Base-by-base conservation (phyloP, 2,888 invertebrate species). In the Ernsta delagoae region DNA sequence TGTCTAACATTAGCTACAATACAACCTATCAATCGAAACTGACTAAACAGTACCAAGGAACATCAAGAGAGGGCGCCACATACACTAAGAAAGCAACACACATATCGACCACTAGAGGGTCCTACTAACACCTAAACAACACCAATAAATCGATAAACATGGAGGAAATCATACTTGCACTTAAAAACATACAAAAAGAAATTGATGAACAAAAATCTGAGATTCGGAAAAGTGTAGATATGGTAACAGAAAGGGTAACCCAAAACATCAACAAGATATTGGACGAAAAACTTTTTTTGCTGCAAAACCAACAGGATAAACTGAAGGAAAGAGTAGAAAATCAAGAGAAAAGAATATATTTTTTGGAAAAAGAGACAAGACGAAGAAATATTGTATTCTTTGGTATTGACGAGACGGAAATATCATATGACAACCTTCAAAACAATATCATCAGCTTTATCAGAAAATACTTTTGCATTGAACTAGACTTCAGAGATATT, bases 311-410 rank as follows among this genome's bases (percentile, higher is more conserved):
- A 41, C 57, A 73, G 7, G 72, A 74, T 0, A 41, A 70, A n/a
- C 60, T 75, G 3, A 72, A 66, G 50, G 60, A 70, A 64, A 70
- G 59, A 43, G 2, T 61, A 0, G 72, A 75, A 63, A 71, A 73
- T 8, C 75, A 72, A 61, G 72, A 75, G 61, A 70, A 72, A 68
- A 50, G 73, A 68, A 45, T 75, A 8, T 61, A 73, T 8, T 67
- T 70, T 34, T 1, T 75, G 31, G 74, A 74, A 65, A 75, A 70
- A 70, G 71, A 75, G 41, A 45, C 65, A 48, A 74, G 72, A 57
- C 45, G 70, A 57, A 70, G 36, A 4, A 75, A 75, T 12, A 31
- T 75, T 0, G 73, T 75, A 2, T 70, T 74, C 34, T 75, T 75
- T 39, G 74, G 74, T 7, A n/a, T 74, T 7, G 43, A 68, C 31